Evolutionary conservation across 2,888 invertebrate species (phyloP).

Genomic region (Ethmia dodecea): DNA sequence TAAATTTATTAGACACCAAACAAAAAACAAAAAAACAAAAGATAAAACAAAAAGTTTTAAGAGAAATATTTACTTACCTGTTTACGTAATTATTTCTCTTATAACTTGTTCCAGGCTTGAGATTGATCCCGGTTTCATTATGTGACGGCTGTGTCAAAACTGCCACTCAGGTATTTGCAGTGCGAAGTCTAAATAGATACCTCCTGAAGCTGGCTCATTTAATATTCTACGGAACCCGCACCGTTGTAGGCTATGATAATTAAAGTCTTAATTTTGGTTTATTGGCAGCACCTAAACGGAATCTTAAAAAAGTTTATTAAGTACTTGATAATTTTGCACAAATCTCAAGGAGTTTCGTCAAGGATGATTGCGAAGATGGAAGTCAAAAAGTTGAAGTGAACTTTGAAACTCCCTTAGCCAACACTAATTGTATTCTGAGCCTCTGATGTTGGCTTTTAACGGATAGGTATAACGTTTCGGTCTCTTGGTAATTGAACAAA

Average conservation of each 20-base stretch:
- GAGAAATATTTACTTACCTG: neutral
- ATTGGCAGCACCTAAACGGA: neutral
- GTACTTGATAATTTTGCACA: too few species aligned
- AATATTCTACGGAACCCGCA: slow-evolving; percentile 1
- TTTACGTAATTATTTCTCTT: neutral
- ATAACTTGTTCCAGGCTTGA: neutral
- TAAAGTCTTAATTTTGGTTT: neutral
- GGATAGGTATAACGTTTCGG: slow-evolving; percentile 10
- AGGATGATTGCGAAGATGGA: neutral
- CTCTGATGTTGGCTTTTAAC: slow-evolving; percentile 4
- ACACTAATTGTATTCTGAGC: slow-evolving; percentile 9
- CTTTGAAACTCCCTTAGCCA: slow-evolving; percentile 10
- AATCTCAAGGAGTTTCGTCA: neutral
- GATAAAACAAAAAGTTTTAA: neutral
- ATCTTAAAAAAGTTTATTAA: neutral
- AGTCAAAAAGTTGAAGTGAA: slow-evolving; percentile 2
- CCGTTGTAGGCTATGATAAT: neutral
- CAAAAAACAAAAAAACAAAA: neutral
- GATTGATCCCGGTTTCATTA: slow-evolving; percentile 7
- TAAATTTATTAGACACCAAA: too few species aligned
- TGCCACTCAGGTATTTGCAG: slow-evolving; percentile 7
- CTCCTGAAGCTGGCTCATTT: slow-evolving; percentile 3
- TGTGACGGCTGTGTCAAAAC: slow-evolving; percentile 11
- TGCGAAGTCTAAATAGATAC: slow-evolving; percentile 4
- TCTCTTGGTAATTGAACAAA: too few species aligned